Base-by-base conservation (phyloP, 92 coral and sea anemone species). In the Porites evermanni region DNA sequence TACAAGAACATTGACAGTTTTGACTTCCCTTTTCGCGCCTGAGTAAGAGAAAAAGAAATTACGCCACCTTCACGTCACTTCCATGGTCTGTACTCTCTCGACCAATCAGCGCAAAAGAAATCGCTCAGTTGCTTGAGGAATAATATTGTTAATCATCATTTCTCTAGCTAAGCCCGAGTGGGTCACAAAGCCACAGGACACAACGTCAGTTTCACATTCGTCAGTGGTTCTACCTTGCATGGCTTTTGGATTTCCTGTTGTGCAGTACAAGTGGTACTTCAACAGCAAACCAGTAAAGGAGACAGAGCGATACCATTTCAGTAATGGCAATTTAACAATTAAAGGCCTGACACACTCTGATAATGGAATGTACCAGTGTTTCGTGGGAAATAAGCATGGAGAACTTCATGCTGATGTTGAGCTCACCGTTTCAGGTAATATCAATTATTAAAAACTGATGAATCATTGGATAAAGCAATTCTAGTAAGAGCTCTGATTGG, bases 331-430 rank as follows among this genome's bases (percentile, higher is more conserved):
- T 72, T 89, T 96, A 56, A 96, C 92, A 10, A 65, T 96, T 21
- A 81, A 86, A 6, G 65, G 53, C 59, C 78, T 96, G 50, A 79
- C 64, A 38, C 81, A 74, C 58, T 63, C 52, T 4, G 94, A 96
- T 38, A 88, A 85, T n/a, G 99, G 99, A 38, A 93, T 96, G 89
- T 96, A 96, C 60, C 99, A 96, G 80, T 96, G 99, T 65, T 90
- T 91, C 19, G 98, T 87, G 12, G 76, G 88, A 6, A 96, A 96
- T 73, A 90, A 77, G 50, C 95, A 94, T 72, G 98, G 96, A 11
- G 93, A 93, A 56, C 53, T 93, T 63, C 82, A 87, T 73, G 82
- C 98, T 19, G 91, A 91, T 51, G 91, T 93, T 52, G 92, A 91
- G 67, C 88, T 96, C 8, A 87, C 67, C 12, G 98, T 95, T 29